Conservation (phyloP, 1,140 invertebrate species). For the Drosophila gunungcola region DNA sequence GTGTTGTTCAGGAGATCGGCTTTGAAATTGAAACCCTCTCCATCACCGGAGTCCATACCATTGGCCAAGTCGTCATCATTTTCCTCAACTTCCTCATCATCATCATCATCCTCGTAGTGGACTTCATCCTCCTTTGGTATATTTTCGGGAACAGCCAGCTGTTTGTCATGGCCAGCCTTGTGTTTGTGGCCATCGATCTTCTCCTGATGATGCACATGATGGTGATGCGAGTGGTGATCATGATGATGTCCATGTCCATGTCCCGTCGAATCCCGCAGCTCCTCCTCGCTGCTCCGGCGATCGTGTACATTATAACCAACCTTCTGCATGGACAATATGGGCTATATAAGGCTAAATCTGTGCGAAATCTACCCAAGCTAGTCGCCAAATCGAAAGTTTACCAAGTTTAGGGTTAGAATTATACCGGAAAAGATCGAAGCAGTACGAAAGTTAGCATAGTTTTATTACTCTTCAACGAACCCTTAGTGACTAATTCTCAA, state of each 20-base stretch:
- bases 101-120: slow-evolving; percentile 4
- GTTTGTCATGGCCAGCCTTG: slow-evolving; percentile 49
- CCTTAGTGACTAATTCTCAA: slow-evolving; percentile 18
- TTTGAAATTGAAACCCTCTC: slow-evolving; percentile 36
- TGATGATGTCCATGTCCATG: slow-evolving; percentile 26
- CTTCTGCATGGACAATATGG: slow-evolving; percentile 40
- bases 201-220: slow-evolving; percentile 30
- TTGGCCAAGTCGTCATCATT: slow-evolving; percentile 18
- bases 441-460: slow-evolving; percentile 51
- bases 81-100: slow-evolving; percentile 13
- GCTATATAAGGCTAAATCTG: slow-evolving; percentile 25
- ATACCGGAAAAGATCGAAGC: slow-evolving; percentile 45
- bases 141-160: slow-evolving; percentile 49
- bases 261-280: background rate
- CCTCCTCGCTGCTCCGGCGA: slow-evolving; percentile 31
- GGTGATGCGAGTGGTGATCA: slow-evolving; percentile 44
- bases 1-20: slow-evolving; percentile 90
- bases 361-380: slow-evolving; percentile 27
- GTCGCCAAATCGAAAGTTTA: slow-evolving; percentile 16
- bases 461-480: slow-evolving; percentile 46
- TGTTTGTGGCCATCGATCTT: slow-evolving; percentile 34
- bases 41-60: slow-evolving; percentile 7
- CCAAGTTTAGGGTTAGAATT: slow-evolving; percentile 25
- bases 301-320: slow-evolving; percentile 54
- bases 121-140: background rate